Evolutionary conservation across 2,113 vertebrate genomes (phyloP).

Genomic region (Capricornis sumatraensis): DNA sequence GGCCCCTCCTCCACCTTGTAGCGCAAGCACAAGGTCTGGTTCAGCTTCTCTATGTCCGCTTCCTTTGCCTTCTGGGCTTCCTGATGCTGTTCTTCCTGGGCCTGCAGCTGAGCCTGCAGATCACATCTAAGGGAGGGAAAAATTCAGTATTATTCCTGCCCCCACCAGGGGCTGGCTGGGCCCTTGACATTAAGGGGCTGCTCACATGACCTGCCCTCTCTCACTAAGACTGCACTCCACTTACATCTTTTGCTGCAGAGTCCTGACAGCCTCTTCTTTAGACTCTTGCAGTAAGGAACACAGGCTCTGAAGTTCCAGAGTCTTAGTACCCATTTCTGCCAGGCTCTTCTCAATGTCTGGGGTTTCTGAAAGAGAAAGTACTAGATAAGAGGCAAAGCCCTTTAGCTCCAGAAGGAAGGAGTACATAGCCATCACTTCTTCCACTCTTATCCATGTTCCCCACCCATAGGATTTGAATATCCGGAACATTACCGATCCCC

Average conservation of each 20-base stretch:
- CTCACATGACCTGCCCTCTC: not conserved
- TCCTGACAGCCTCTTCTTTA: slow-evolving; percentile 72
- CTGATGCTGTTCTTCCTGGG: slow-evolving; percentile 65
- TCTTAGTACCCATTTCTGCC: slow-evolving; percentile 63
- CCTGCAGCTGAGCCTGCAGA: slow-evolving; percentile 65
- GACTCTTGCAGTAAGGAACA: slow-evolving; percentile 69
- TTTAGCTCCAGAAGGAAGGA: not conserved
- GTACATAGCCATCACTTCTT: not conserved
- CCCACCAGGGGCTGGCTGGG: not conserved
- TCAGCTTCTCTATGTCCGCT: slow-evolving; percentile 72
- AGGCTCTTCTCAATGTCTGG: slow-evolving; percentile 58
- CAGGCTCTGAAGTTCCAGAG: slow-evolving; percentile 64
- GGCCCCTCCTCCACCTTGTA: slow-evolving; percentile 74
- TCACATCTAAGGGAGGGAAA: slow-evolving; percentile 63
- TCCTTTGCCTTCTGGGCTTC: slow-evolving; percentile 67
- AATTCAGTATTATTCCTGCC: not conserved
- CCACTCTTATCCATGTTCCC: slow-evolving; percentile 34
- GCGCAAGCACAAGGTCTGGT: slow-evolving; percentile 72
- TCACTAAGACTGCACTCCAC: not conserved
- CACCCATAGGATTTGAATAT: slow-evolving; percentile 35
- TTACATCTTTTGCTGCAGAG: slow-evolving; percentile 76
- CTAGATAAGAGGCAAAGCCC: slow-evolving; percentile 9
- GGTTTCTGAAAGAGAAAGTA: slow-evolving; percentile 38
- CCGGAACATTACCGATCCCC: slow-evolving; percentile 49
- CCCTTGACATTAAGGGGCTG: not conserved